Conservation (phyloP, 2,797 vertebrate genomes). For the Muraenolepis orangiensis region DNA sequence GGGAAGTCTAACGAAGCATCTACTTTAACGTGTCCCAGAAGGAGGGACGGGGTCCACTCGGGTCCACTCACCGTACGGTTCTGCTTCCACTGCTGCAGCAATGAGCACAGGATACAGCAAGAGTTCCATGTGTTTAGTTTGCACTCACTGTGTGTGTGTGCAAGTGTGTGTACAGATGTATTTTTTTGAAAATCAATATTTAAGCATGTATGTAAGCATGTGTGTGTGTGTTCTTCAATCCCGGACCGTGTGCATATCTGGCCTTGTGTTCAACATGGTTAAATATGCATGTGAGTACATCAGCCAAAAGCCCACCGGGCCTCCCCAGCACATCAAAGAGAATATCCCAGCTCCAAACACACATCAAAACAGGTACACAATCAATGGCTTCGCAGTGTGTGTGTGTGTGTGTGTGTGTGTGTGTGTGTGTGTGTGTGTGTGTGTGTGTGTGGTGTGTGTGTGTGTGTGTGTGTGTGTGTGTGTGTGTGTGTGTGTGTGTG, state of each 20-base stretch:
- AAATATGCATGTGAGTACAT: constrained; percentile 52
- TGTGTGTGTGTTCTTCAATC: constrained; percentile 11
- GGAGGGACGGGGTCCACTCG: too few relatives aligned
- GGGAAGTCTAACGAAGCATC: constrained; percentile 11
- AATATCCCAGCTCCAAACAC: constrained; percentile 55
- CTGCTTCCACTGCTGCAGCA: constrained; percentile 78
- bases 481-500: neutral
- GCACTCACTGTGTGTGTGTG: neutral
- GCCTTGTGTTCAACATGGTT: constrained; percentile 48
- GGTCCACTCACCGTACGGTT: constrained; percentile 77
- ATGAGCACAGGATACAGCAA: constrained; percentile 68
- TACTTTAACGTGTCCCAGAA: constrained; percentile 20
- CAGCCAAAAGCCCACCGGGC: constrained; percentile 33
- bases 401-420: too few relatives aligned
- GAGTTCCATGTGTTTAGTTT: constrained; percentile 35
- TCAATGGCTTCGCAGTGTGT: constrained; percentile 25
- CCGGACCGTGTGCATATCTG: constrained; percentile 32
- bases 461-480: too few relatives aligned
- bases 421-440: neutral
- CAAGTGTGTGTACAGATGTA: neutral
- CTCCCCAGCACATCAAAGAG: constrained; percentile 60
- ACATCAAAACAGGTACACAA: constrained; percentile 58
- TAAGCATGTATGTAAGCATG: neutral
- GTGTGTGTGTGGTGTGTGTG: too few relatives aligned
- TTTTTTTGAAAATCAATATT: neutral